These are phyloP conservation scores for Coremacera marginata DNA, from an alignment of 2,888 invertebrate species.

Conservation along the genomic window DNA sequence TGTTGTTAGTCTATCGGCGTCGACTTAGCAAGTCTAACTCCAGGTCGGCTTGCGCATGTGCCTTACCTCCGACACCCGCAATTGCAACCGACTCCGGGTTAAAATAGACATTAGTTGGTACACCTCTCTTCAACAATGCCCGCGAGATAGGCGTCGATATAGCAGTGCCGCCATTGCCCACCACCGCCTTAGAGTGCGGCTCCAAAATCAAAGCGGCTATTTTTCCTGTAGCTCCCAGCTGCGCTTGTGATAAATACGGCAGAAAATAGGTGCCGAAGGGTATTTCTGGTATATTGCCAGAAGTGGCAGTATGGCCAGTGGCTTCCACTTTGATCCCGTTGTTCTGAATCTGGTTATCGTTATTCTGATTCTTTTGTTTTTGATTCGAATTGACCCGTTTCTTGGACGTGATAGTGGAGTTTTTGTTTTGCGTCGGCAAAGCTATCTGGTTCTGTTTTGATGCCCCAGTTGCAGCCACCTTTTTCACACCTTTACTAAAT, in stretches of 20 bases:
- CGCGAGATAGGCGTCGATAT: conserved; percentile 78
- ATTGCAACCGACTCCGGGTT: conserved; percentile 79
- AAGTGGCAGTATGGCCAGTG: conserved; percentile 62
- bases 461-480: neutral
- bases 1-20: conserved; percentile 37
- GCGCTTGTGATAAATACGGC: conserved; percentile 56
- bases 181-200: conserved; percentile 77
- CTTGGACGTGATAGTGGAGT: neutral
- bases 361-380: conserved; percentile 45
- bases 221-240: conserved; percentile 40
- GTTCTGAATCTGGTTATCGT: conserved; percentile 9
- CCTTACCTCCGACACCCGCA: conserved; percentile 81
- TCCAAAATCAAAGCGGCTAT: conserved; percentile 72
- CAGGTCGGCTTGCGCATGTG: conserved; percentile 82
- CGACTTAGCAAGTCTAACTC: conserved; percentile 70
- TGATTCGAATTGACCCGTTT: conserved; percentile 30
- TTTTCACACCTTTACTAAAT: neutral
- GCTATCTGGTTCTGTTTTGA: neutral
- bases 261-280: conserved; percentile 64
- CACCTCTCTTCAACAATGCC: conserved; percentile 75
- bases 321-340: conserved; percentile 60
- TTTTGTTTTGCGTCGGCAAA: conserved; percentile 22
- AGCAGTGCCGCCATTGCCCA: conserved; percentile 77
- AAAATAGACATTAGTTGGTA: conserved; percentile 75
- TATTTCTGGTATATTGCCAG: conserved; percentile 61